These are phyloP conservation scores for Malurus splendens DNA, from an alignment of 2,797 vertebrate genomes.

Conservation along the genomic window DNA sequence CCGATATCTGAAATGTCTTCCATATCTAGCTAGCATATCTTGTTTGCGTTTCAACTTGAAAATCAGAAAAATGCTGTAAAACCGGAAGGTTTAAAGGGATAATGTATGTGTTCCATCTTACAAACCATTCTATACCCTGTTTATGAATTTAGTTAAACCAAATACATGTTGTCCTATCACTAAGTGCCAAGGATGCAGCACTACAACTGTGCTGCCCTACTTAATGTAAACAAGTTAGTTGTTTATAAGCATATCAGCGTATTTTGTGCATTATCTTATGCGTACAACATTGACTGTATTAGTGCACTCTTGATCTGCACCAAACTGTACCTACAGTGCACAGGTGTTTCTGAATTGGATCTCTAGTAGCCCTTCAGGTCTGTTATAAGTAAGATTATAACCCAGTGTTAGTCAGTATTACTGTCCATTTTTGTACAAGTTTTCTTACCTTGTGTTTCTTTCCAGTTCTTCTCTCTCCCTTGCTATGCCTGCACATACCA, in stretches of 20 bases:
- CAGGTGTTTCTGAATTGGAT: constrained; percentile 12
- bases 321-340: constrained; percentile 28
- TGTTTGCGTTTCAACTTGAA: constrained; percentile 48
- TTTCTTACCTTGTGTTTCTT: constrained; percentile 42
- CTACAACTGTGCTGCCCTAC: constrained; percentile 5
- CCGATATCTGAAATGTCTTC: constrained; percentile 37
- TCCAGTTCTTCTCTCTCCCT: constrained; percentile 7
- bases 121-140: constrained; percentile 43
- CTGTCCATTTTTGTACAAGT: constrained; percentile 49
- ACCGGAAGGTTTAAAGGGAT: constrained; percentile 63
- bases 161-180: constrained; percentile 68
- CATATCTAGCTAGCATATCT: constrained; percentile 11
- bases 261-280: constrained; percentile 56
- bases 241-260: constrained; percentile 46
- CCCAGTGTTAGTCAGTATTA: constrained; percentile 68
- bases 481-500: constrained; percentile 62
- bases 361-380: constrained; percentile 25
- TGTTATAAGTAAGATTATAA: constrained; percentile 44
- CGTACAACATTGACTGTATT: constrained; percentile 48
- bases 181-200: constrained; percentile 67
- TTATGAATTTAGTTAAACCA: constrained; percentile 65
- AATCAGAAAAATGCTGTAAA: constrained; percentile 54
- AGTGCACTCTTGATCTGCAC: constrained; percentile 40
- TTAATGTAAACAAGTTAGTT: constrained; percentile 42
- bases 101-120: constrained; percentile 54